These are phyloP conservation scores for Stegophylla sp. DNA, from an alignment of 2,888 invertebrate genomes.

Conservation along the genomic window DNA sequence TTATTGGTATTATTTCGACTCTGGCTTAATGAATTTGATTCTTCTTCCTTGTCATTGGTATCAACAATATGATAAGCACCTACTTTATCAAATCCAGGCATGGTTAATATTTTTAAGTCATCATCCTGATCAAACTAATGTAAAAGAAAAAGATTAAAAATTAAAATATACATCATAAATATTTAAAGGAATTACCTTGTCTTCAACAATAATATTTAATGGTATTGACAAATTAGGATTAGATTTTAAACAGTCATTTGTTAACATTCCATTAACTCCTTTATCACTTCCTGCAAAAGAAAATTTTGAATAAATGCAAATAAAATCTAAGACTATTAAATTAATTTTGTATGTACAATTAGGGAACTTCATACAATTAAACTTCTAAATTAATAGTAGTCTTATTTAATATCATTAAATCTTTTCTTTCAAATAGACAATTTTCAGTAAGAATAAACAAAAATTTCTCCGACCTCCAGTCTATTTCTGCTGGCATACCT, in stretches of 20 bases:
- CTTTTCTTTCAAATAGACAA: slow-evolving; percentile 8
- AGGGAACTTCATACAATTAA: too few relatives aligned
- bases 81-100: slow-evolving; percentile 55
- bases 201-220: slow-evolving; percentile 52
- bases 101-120: slow-evolving; percentile 53
- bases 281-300: slow-evolving; percentile 42
- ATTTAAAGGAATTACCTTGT: slow-evolving; percentile 26
- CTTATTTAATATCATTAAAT: slow-evolving; percentile 20
- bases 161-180: not conserved
- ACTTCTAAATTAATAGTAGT: too few relatives aligned
- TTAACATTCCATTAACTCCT: slow-evolving; percentile 52
- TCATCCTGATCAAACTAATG: slow-evolving; percentile 39
- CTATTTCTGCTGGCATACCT: too few relatives aligned
- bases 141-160: not conserved
- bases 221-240: slow-evolving; percentile 53
- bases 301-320: not conserved
- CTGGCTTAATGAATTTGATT: slow-evolving; percentile 12
- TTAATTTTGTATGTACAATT: too few relatives aligned
- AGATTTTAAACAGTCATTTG: slow-evolving; percentile 46
- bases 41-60: slow-evolving; percentile 34
- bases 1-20: slow-evolving; percentile 23
- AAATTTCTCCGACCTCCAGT: too few relatives aligned
- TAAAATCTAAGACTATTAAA: too few relatives aligned
- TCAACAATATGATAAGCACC: slow-evolving; percentile 41
- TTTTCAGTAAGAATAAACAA: slow-evolving; percentile 16